Conservation (phyloP, 1,140 invertebrate species). For the Popillia japonica region DNA sequence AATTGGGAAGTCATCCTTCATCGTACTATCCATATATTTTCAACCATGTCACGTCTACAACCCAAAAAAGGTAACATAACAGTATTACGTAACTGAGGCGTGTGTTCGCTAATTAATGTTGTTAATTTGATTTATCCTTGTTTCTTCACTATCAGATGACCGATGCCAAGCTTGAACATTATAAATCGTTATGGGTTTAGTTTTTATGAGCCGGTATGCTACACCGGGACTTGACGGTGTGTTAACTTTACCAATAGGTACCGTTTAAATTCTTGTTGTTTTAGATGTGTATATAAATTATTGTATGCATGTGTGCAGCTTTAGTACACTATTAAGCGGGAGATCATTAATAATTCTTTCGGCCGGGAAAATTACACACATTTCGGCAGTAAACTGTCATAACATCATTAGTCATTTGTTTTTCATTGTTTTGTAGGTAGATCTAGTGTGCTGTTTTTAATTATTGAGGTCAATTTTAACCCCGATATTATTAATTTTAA, state of each 20-base stretch:
- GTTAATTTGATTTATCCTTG: not conserved
- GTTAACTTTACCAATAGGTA: not conserved
- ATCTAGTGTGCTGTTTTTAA: not conserved
- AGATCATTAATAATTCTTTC: constrained; percentile 5
- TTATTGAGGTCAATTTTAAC: not conserved
- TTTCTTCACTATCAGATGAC: not conserved
- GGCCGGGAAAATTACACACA: not conserved
- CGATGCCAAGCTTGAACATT: not conserved
- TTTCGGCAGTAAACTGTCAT: constrained; percentile 1
- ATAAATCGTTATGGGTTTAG: not conserved
- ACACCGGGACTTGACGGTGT: not conserved
- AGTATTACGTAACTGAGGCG: too few species aligned
- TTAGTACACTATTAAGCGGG: not conserved
- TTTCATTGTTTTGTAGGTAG: too few species aligned
- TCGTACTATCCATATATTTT: too few species aligned
- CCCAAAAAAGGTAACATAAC: too few species aligned
- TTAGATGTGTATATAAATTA: not conserved
- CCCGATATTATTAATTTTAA: not conserved
- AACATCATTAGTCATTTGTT: constrained; percentile 5
- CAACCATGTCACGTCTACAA: too few species aligned
- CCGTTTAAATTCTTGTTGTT: not conserved
- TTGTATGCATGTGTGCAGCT: not conserved
- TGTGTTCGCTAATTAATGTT: not conserved
- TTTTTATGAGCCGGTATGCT: not conserved
- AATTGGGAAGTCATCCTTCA: too few species aligned